These are phyloP conservation scores for Erythrocercus mccallii DNA, from an alignment of 2,113 vertebrate species.

Conservation along the genomic window DNA sequence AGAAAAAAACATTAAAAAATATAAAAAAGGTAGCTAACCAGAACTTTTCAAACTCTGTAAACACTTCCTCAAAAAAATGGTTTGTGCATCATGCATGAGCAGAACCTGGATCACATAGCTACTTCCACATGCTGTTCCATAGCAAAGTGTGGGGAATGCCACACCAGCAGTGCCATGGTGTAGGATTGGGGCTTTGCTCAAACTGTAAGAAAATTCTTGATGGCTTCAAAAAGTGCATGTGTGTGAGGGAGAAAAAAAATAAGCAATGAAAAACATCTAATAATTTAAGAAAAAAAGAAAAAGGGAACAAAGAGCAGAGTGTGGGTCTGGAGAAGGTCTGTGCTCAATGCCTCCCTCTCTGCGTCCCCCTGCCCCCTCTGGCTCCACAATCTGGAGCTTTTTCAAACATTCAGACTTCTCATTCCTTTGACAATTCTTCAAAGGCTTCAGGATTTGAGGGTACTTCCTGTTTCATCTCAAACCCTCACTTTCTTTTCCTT, in stretches of 20 bases:
- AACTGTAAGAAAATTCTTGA: neutral
- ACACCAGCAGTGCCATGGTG: fast-evolving
- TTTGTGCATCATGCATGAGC: neutral
- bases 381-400: neutral
- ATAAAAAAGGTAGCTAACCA: neutral
- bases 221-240: neutral
- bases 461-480: conserved; percentile 45
- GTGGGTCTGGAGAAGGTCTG: neutral
- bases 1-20: neutral
- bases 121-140: fast-evolving
- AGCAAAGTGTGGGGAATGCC: neutral
- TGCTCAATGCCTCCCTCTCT: neutral
- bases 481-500: conserved; percentile 29
- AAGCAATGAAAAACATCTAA: neutral
- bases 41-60: conserved; percentile 7
- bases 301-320: neutral
- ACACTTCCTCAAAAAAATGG: conserved; percentile 43
- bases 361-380: neutral
- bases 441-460: conserved; percentile 25
- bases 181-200: neutral
- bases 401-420: conserved; percentile 32
- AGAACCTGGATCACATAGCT: neutral
- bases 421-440: conserved; percentile 61
- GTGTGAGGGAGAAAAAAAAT: neutral
- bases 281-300: neutral